Percentiles rank a stretch among this genome's conserved stretches.
Conservation (phyloP, 2,113 vertebrate genomes). For the Bos indicus region DNA sequence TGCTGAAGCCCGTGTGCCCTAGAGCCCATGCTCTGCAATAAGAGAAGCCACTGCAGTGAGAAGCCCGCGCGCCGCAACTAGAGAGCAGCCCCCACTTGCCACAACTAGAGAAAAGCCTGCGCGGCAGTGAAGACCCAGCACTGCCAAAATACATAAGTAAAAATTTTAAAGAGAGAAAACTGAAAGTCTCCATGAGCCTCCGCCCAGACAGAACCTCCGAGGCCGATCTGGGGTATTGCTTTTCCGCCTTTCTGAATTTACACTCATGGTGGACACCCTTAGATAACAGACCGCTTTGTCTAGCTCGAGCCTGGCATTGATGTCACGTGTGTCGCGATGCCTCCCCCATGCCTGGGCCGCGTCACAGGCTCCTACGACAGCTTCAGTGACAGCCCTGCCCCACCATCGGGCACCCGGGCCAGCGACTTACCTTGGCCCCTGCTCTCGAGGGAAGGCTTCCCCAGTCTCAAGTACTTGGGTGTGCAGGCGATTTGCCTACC, state of each 20-base stretch:
- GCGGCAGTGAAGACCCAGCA: background rate
- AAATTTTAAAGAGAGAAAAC: background rate
- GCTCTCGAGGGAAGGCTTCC: background rate
- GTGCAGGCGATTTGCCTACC: rapidly evolving
- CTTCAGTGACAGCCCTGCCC: background rate
- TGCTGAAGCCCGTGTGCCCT: background rate
- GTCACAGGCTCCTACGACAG: background rate
- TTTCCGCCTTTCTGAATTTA: background rate
- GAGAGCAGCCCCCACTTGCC: background rate
- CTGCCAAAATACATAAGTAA: background rate
- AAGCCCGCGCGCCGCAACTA: rapidly evolving
- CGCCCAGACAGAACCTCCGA: rapidly evolving
- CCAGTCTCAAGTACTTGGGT: rapidly evolving
- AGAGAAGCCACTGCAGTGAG: background rate
- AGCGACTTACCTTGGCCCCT: background rate
- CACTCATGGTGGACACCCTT: background rate
- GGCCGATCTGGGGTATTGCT: no score
- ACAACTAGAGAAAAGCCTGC: background rate
- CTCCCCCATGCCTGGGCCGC: background rate
- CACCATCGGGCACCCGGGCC: rapidly evolving
- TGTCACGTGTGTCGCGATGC: background rate
- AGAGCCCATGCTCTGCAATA: background rate
- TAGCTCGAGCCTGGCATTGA: background rate
- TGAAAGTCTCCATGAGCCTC: background rate
- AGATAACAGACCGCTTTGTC: background rate